A percentile compares a stretch with the other conserved stretches of the same genome.
Evolutionary conservation across 2,113 vertebrate species (phyloP).

Genomic region (Megaptera novaeangliae): DNA sequence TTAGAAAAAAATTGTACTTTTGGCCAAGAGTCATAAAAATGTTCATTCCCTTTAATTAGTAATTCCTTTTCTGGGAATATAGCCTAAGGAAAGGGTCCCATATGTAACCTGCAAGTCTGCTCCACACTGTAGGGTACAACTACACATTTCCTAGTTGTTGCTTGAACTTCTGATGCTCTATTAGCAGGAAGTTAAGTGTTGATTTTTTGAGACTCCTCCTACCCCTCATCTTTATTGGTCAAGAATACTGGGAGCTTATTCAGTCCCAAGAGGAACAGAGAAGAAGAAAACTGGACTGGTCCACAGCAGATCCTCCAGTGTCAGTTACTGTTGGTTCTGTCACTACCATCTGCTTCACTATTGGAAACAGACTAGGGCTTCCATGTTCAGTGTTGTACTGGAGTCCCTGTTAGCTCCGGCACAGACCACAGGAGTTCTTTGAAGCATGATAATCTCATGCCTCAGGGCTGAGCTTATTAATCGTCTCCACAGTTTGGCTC

Average conservation of each 20-base stretch:
- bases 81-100: background rate
- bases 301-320: background rate
- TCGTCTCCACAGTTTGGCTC: background rate
- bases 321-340: background rate
- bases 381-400: background rate
- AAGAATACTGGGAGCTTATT: background rate
- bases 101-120: background rate
- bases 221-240: background rate
- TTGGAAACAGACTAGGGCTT: background rate
- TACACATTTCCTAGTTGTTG: background rate
- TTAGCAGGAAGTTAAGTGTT: background rate
- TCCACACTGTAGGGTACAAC: background rate
- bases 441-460: background rate
- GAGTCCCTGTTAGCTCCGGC: background rate
- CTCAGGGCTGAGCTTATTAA: background rate
- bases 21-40: background rate
- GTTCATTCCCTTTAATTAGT: background rate
- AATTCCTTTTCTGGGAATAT: background rate
- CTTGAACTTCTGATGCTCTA: background rate
- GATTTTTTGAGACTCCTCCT: background rate
- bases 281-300: background rate
- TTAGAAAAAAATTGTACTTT: background rate
- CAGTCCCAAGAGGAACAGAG: background rate
- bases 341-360: background rate
- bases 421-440: background rate